Evolutionary conservation across 2,888 invertebrate species (phyloP).

Genomic region (Trichogramma evanescens): DNA sequence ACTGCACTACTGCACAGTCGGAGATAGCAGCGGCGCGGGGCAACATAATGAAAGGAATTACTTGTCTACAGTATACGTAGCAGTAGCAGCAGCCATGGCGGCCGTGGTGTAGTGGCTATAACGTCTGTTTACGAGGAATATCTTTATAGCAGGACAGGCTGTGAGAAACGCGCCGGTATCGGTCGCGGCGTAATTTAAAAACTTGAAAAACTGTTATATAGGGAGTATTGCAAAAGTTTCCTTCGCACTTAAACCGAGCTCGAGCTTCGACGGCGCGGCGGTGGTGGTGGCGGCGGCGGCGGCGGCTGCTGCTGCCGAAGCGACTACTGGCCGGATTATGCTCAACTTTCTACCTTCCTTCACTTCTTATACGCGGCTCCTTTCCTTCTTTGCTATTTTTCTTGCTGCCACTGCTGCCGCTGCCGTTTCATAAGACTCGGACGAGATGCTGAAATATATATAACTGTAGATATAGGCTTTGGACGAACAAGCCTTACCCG

Average conservation of each 20-base stretch:
- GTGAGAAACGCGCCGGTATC: not conserved
- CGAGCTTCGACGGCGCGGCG: not conserved
- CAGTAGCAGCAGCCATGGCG: not conserved
- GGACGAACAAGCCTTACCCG: no score
- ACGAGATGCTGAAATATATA: no score
- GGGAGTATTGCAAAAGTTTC: constrained; percentile 9
- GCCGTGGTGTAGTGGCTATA: no score
- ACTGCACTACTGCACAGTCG: not conserved
- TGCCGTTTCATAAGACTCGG: no score
- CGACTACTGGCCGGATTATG: constrained; percentile 1
- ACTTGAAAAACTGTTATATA: constrained; percentile 1
- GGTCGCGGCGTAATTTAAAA: constrained; percentile 11
- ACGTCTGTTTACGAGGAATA: not conserved
- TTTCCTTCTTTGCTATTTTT: no score
- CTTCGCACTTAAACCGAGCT: constrained; percentile 2
- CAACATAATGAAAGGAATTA: not conserved
- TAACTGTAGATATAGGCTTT: no score
- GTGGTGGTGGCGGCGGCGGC: no score
- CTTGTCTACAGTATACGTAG: not conserved
- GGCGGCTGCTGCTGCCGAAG: no score
- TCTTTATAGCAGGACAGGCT: not conserved
- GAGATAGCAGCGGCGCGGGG: not conserved
- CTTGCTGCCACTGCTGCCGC: no score
- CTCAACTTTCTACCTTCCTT: no score
- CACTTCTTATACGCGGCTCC: no score